A percentile compares a stretch with the other conserved stretches of the same genome.
phyloP scores from a whole-genome alignment of 2,113 vertebrate genomes.

The Salvelinus sp. region DNA sequence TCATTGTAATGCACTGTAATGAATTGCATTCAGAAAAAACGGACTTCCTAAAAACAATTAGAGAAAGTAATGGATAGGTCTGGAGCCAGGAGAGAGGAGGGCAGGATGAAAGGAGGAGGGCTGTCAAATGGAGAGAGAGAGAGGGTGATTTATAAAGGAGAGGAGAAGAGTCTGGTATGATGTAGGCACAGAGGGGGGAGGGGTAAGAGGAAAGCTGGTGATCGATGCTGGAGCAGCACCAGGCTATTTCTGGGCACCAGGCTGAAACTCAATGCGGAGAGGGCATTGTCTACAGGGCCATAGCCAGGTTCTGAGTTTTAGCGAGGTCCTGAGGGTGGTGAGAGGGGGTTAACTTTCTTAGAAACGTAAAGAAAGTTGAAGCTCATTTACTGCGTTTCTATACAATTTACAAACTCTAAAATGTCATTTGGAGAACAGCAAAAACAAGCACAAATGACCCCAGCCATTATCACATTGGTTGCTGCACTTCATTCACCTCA shows the following conservation, averaged over 20 bases:
- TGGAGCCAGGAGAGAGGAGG: not conserved
- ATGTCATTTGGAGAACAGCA: no score
- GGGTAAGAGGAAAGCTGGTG: conserved; percentile 25
- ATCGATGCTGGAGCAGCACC: conserved; percentile 51
- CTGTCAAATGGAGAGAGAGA: conserved; percentile 26
- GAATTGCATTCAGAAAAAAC: no score
- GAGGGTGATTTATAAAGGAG: conserved; percentile 58
- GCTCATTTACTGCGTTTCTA: no score
- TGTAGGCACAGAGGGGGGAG: not conserved
- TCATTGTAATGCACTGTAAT: no score
- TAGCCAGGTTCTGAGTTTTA: no score
- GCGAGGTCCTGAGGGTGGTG: no score
- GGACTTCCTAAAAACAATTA: not conserved
- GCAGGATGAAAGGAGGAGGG: conserved; percentile 18
- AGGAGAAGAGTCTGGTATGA: conserved; percentile 12
- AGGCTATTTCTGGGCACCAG: conserved; percentile 44
- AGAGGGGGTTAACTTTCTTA: no score
- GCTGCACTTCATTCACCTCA: no score
- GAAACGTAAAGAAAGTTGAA: no score
- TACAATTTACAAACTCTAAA: no score
- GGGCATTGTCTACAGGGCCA: conserved; percentile 19
- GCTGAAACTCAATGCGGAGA: conserved; percentile 26
- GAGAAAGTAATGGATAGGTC: conserved; percentile 17
- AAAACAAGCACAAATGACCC: no score
- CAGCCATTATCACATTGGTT: no score